Evolutionary conservation across 2,113 vertebrate genomes (phyloP).

Genomic region (Myrmecophaga tridactyla): DNA sequence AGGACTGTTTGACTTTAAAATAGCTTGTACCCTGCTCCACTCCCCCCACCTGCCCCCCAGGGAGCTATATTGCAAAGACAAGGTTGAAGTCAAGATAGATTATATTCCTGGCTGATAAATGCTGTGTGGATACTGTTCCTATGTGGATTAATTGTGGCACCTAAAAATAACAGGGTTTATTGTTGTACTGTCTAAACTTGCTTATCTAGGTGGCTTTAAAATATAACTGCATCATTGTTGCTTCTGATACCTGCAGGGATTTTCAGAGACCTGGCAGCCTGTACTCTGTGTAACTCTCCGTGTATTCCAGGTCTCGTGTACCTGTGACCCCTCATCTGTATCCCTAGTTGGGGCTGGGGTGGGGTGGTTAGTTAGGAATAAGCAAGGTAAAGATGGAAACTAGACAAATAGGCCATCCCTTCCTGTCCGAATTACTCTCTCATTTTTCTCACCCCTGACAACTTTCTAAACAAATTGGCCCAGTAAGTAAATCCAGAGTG

Average conservation of each 20-base stretch:
- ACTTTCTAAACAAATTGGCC: slow-evolving; percentile 23
- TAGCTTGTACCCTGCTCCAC: background rate
- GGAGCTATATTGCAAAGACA: background rate
- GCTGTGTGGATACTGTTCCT: background rate
- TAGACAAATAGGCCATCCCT: background rate
- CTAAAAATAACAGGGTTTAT: slow-evolving; percentile 1
- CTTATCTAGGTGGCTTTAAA: background rate
- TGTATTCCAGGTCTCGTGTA: background rate
- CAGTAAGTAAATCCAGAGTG: background rate
- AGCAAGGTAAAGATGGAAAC: background rate
- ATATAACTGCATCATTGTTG: background rate
- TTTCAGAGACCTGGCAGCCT: background rate
- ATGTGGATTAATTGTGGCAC: background rate
- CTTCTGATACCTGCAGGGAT: background rate
- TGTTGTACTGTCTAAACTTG: background rate
- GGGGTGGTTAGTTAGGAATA: too few relatives aligned
- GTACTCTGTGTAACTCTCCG: background rate
- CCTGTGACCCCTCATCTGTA: rapidly evolving
- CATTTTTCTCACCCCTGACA: background rate
- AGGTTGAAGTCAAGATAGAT: background rate
- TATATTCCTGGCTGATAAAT: background rate
- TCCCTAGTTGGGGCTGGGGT: background rate
- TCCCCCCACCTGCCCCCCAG: too few relatives aligned
- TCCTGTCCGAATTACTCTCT: background rate
- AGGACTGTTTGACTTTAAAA: slow-evolving; percentile 12